phyloP scores from a whole-genome alignment of 2,113 vertebrate species.

The Solenodon paradoxus region DNA sequence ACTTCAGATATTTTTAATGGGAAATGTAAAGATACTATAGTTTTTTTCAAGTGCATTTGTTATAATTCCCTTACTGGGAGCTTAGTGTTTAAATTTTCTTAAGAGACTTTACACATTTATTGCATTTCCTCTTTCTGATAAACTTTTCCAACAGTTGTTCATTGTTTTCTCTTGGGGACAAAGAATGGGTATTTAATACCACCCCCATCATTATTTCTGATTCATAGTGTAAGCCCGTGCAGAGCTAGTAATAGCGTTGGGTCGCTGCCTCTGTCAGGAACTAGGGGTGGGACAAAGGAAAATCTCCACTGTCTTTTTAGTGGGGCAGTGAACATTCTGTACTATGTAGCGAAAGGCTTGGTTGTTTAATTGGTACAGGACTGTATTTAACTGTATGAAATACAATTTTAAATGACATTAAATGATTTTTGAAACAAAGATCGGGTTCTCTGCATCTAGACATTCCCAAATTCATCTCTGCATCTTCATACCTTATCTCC shows the following conservation, averaged over 20 bases:
- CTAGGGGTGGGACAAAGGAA: neutral
- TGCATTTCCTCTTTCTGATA: neutral
- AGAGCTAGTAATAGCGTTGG: neutral
- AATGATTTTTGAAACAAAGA: neutral
- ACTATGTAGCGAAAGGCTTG: neutral
- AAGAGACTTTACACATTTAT: neutral
- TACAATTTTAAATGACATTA: neutral
- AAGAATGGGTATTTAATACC: constrained; percentile 15
- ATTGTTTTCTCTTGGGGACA: neutral
- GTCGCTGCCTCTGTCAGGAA: neutral
- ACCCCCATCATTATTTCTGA: neutral
- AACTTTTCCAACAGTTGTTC: neutral
- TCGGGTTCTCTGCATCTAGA: neutral
- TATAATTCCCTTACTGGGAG: neutral
- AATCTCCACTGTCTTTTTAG: neutral
- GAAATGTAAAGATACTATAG: neutral
- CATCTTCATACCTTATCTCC: neutral
- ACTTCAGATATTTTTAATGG: neutral
- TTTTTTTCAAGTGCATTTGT: neutral
- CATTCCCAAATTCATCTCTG: neutral
- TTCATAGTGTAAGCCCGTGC: neutral
- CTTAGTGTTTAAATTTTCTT: neutral
- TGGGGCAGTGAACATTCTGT: neutral
- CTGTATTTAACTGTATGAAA: neutral
- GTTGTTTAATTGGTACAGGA: neutral